Base-by-base conservation (phyloP, 2,888 invertebrate species). In the Trichopria drosophilae region DNA sequence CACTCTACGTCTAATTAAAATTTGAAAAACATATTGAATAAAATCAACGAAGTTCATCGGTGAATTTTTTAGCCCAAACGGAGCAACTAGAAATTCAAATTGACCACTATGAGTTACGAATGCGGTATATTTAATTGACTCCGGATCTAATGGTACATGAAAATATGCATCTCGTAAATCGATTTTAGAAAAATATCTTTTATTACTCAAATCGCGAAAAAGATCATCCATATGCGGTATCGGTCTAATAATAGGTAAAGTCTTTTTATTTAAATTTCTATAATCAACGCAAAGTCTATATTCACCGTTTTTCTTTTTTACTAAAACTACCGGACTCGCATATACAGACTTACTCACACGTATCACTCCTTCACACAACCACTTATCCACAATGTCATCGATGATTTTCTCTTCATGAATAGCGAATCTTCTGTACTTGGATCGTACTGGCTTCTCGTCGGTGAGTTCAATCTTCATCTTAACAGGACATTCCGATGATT, bases 101-200 rank as follows among this genome's bases (percentile, higher is more conserved):
- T 58, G 57, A 5, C 55, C 57, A 1, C 4, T 22, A 9, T 37
- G 20, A 3, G 49, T 52, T 1, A 55, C 44, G 18, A 58, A 57
- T 5, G 53, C 20, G 4, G 47, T 50, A 24, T 55, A 58, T 10
- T 46, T 45, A 6, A 15, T 4, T 10, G 39, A 39, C 3, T 15
- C 15, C 6, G 22, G 24, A n/a, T 53, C 32, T 23, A 57, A 29
- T 6, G 50, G 56, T 7, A 61, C 56, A 37, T 62, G 58, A 29
- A 59, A 51, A 51, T 56, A 61, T 1, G 58, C 61, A 13, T 37
- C 37, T 4, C 56, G 45, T 57, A 60, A 50, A 43, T 60, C 60
- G 9, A 60, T 29, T 13, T 34, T 29, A 4, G 51, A 41, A 39
- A 55, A 60, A 41, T 48, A 60, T 18, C 40, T 13, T 4, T 34